These are phyloP conservation scores for Fabriciana adippe DNA, from an alignment of 2,888 invertebrate genomes.

Conservation along the genomic window DNA sequence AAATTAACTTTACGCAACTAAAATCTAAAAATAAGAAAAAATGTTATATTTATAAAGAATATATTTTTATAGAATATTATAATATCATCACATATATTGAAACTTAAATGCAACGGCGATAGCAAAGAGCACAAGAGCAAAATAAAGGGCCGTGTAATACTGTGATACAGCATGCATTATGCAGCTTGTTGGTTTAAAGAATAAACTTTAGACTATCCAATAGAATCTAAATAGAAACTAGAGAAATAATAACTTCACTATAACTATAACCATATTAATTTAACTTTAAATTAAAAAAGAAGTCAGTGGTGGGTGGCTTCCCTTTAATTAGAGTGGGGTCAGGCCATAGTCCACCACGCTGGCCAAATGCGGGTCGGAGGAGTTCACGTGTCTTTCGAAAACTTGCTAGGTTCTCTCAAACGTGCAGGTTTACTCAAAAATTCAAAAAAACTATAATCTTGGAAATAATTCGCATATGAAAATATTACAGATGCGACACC, in stretches of 20 bases:
- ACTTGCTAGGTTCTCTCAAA: too few relatives aligned
- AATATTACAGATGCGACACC: too few relatives aligned
- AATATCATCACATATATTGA: conserved; percentile 18
- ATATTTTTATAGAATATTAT: conserved; percentile 8
- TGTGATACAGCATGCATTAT: conserved; percentile 46
- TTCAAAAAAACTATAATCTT: too few relatives aligned
- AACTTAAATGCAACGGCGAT: conserved; percentile 28
- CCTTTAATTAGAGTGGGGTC: too few relatives aligned
- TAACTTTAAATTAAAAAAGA: too few relatives aligned
- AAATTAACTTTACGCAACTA: not conserved
- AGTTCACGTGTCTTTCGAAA: too few relatives aligned
- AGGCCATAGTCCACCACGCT: too few relatives aligned
- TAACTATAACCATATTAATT: not conserved
- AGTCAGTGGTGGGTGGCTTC: too few relatives aligned
- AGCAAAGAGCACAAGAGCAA: conserved; percentile 30
- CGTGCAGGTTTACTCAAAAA: too few relatives aligned
- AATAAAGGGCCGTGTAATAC: conserved; percentile 40
- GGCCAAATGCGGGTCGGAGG: too few relatives aligned
- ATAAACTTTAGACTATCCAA: conserved; percentile 14
- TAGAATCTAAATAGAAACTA: not conserved
- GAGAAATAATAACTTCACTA: not conserved
- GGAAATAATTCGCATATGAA: too few relatives aligned
- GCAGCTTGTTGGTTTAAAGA: conserved; percentile 41
- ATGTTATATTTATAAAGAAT: too few relatives aligned
- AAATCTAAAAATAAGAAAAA: not conserved